A percentile compares a stretch with the other conserved stretches of the same genome.
phyloP scores from a whole-genome alignment of 2,113 vertebrate genomes.

The Lepisosteus oculatus region DNA sequence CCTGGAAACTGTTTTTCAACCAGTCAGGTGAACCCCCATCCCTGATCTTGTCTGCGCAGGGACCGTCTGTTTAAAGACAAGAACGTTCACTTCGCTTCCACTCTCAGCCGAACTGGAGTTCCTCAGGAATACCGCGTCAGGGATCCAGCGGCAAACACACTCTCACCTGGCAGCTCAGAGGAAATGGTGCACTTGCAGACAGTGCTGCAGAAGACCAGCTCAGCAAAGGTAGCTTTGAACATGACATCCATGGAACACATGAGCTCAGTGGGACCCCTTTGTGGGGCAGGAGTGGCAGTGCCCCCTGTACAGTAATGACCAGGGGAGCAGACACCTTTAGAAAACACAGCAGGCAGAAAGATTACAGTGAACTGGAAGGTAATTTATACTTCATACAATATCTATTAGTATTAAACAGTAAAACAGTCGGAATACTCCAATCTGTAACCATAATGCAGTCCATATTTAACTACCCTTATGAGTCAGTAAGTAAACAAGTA shows the following conservation, averaged over 20 bases:
- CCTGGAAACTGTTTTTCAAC: neutral
- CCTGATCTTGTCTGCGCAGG: conserved; percentile 20
- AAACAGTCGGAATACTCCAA: too few species aligned
- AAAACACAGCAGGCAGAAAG: conserved; percentile 21
- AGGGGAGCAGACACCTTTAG: conserved; percentile 60
- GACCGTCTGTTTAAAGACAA: conserved; percentile 28
- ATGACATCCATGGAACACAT: conserved; percentile 53
- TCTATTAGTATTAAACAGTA: too few species aligned
- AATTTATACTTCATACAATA: too few species aligned
- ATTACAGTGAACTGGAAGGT: too few species aligned
- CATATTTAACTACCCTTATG: too few species aligned
- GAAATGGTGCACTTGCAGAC: conserved; percentile 37
- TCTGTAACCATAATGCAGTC: too few species aligned
- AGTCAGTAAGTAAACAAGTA: too few species aligned
- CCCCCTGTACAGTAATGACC: conserved; percentile 67
- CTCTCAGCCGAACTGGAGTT: neutral
- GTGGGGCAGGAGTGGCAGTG: conserved; percentile 48
- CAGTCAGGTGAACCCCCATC: conserved; percentile 27
- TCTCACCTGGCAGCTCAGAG: conserved; percentile 3
- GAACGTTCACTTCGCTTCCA: conserved; percentile 11
- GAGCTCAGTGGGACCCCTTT: conserved; percentile 42
- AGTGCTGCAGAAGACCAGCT: conserved; percentile 14
- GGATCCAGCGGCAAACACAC: too few species aligned
- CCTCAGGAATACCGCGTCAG: too few species aligned
- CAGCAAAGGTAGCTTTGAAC: conserved; percentile 23